Evolutionary conservation across 2,888 invertebrate genomes (phyloP), one percentile per base, ranked within the genome.

Genomic region (Deilephila porcellus): DNA sequence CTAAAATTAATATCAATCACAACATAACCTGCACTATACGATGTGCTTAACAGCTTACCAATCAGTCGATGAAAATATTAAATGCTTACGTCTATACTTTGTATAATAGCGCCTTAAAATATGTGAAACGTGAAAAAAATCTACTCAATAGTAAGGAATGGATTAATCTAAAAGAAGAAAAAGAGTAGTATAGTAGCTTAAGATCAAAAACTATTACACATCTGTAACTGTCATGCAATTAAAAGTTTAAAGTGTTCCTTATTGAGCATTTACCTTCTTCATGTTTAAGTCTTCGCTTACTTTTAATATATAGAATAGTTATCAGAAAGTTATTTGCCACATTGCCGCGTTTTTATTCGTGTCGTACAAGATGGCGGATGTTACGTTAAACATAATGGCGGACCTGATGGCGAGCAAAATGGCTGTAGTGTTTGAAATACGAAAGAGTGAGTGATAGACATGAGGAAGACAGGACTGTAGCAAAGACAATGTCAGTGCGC

Each of bases 71-170:
- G 86, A 89, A 82, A 89, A 85, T 83, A 85, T 85, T 88, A 87
- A 88, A 89, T 87, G 91, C 93, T 91, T 91, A 89, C 85, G 88
- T 85, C 83, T 84, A 88, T 85, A 89, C 86, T 83, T 86, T 85
- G 87, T 82, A 83, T 85, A 78, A 80, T 82, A 88, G 85, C 83
- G 82, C 83, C 84, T 87, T 84, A 87, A 87, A 82, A 84, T 81
- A 85, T 79, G 80, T 86, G 83, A 85, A 83, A 82, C 81, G 83
- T 88, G 84, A 87, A 86, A 88, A 79, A 85, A 81, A 83, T 81
- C 90, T 92, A 92, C 87, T 85, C 84, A 89, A 86, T 89, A 86
- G 86, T 90, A 91, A 92, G 91, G 91, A 93, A 93, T 93, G 91
- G 89, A 91, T 86, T 88, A 84, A 88, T 83, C 85, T 87, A 86